A percentile compares a stretch with the other conserved stretches of the same genome.
Evolutionary conservation across 1,140 invertebrate genomes (phyloP).

Genomic region (Elysia chlorotica): DNA sequence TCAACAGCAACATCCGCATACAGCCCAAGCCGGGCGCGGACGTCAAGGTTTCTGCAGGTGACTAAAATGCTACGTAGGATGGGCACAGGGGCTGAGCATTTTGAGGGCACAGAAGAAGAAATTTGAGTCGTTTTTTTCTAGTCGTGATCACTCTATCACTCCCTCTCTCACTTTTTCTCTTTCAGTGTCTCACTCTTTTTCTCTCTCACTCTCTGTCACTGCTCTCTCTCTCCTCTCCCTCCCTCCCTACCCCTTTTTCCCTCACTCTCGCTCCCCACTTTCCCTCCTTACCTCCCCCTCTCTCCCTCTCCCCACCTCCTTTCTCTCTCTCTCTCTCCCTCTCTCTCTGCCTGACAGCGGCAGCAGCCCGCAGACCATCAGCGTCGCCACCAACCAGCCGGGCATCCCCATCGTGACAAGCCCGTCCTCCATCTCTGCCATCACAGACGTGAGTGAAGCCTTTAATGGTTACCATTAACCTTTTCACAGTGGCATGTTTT

Average conservation of each 20-base stretch:
- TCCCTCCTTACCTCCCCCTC: not conserved
- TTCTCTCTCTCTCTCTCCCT: not conserved
- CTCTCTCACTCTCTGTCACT: not conserved
- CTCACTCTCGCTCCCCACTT: not conserved
- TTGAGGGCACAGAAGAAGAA: no score
- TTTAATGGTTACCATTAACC: no score
- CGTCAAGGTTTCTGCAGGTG: not conserved
- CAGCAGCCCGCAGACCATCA: not conserved
- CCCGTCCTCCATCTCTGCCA: not conserved
- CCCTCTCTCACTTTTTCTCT: not conserved
- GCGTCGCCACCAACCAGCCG: not conserved
- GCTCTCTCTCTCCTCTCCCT: not conserved
- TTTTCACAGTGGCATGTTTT: no score
- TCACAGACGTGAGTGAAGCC: conserved; percentile 23
- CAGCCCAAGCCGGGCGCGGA: conserved; percentile 38
- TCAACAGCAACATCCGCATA: conserved; percentile 46
- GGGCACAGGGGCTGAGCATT: no score
- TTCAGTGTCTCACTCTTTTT: not conserved
- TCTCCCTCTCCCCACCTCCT: not conserved
- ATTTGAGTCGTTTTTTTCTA: no score
- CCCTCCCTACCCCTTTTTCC: not conserved
- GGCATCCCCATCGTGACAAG: not conserved
- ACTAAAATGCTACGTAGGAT: no score
- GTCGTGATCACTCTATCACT: not conserved
- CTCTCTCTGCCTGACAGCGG: conserved; percentile 1